Conservation (phyloP, 2,797 vertebrate species). For the Rhinogobio ventralis region DNA sequence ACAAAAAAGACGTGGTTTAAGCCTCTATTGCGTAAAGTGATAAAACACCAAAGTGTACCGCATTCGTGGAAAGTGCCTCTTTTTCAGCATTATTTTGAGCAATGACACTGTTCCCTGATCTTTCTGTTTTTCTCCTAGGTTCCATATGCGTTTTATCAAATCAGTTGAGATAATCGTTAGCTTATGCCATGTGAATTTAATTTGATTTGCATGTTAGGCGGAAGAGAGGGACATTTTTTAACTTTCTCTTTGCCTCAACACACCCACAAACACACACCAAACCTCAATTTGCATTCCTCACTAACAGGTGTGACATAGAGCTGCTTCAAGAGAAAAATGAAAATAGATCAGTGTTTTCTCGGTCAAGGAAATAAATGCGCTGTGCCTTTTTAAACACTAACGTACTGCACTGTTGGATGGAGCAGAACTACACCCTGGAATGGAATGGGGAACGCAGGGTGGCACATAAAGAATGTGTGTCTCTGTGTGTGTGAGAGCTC, state of each 20-base stretch:
- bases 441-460: slow-evolving; percentile 35
- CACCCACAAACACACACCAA: not conserved
- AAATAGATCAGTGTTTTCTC: slow-evolving; percentile 46
- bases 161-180: slow-evolving; percentile 22
- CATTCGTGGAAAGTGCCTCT: not conserved
- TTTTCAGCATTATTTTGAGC: not conserved
- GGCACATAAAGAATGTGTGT: slow-evolving; percentile 13
- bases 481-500: not conserved
- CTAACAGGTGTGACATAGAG: slow-evolving; percentile 41
- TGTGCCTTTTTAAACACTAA: slow-evolving; percentile 13
- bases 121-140: not conserved
- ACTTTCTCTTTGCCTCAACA: slow-evolving; percentile 5
- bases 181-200: not conserved
- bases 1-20: not conserved
- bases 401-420: not conserved
- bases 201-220: slow-evolving; percentile 35
- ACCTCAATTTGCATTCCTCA: slow-evolving; percentile 48
- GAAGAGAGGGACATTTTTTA: slow-evolving; percentile 40
- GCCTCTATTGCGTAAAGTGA: not conserved
- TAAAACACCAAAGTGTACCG: not conserved
- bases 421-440: slow-evolving; percentile 37
- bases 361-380: slow-evolving; percentile 15
- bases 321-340: slow-evolving; percentile 35
- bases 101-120: not conserved
- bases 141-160: slow-evolving; percentile 2